phyloP scores from a whole-genome alignment of 2,797 vertebrate genomes.

The Aulostomus chinensis region DNA sequence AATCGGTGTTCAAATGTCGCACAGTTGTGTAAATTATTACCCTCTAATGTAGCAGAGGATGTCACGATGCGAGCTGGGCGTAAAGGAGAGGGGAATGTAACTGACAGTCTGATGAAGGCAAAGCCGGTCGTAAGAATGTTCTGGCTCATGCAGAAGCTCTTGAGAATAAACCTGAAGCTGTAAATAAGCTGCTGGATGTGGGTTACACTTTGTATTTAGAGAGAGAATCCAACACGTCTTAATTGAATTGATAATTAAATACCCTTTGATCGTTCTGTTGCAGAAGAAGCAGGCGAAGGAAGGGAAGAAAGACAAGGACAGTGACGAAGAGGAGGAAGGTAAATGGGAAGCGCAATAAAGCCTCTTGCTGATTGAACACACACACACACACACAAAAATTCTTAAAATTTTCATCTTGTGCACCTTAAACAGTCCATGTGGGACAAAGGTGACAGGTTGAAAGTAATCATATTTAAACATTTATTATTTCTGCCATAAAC shows the following conservation, averaged over 20 bases:
- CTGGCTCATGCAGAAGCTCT: conserved; percentile 2
- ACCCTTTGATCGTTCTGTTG: conserved; percentile 32
- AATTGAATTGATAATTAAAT: conserved; percentile 24
- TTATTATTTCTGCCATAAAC: too few relatives aligned
- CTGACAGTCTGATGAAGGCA: conserved; percentile 1
- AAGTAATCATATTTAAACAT: too few relatives aligned
- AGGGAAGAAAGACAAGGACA: conserved; percentile 76
- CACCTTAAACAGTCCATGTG: too few relatives aligned
- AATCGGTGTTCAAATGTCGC: conserved; percentile 27
- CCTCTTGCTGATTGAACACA: too few relatives aligned
- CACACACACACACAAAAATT: too few relatives aligned
- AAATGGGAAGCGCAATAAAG: conserved; percentile 3
- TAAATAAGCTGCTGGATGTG: conserved; percentile 3
- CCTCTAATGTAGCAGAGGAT: background rate
- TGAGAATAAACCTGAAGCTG: conserved; percentile 1
- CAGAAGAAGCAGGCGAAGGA: conserved; percentile 77
- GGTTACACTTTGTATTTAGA: conserved; percentile 15
- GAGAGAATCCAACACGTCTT: background rate
- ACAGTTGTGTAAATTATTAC: conserved; percentile 27
- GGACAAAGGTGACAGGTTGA: too few relatives aligned
- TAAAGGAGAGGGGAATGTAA: conserved; percentile 1
- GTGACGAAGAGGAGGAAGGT: conserved; percentile 79
- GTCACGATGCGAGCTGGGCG: background rate
- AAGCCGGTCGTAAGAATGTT: conserved; percentile 6
- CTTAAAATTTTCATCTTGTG: too few relatives aligned